Conservation (phyloP, 2,797 vertebrate species). For the Thunnus albacares region DNA sequence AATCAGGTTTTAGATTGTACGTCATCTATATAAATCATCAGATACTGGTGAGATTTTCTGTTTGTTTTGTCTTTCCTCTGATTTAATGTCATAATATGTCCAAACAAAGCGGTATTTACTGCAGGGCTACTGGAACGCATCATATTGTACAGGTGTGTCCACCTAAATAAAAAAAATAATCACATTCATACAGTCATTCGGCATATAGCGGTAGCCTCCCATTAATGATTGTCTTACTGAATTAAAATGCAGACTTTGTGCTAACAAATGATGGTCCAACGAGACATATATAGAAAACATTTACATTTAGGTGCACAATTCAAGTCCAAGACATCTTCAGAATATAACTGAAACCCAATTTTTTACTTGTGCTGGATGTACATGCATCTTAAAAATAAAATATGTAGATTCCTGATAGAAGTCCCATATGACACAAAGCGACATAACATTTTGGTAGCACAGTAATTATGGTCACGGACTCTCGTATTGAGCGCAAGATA, state of each 20-base stretch:
- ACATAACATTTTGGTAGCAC: not conserved
- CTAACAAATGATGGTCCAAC: slow-evolving; percentile 15
- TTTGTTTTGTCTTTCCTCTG: not conserved
- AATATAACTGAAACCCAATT: not conserved
- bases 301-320: slow-evolving; percentile 7
- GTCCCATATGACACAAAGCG: not conserved
- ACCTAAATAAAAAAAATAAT: not conserved
- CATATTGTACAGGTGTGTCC: not conserved
- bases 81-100: not conserved
- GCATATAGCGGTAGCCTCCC: not conserved
- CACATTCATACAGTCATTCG: slow-evolving; percentile 20
- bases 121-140: not conserved
- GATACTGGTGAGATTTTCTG: not conserved
- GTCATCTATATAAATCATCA: not conserved
- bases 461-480: slow-evolving; percentile 12
- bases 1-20: not conserved
- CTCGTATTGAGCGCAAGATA: not conserved
- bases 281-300: slow-evolving; percentile 11
- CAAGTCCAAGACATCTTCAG: not conserved
- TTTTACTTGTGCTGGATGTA: not conserved
- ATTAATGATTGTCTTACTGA: slow-evolving; percentile 2
- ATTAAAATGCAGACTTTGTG: slow-evolving; percentile 4
- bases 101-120: not conserved
- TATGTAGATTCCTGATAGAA: not conserved
- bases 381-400: slow-evolving; percentile 12